phyloP scores from a whole-genome alignment of 2,797 vertebrate species.

The Manis crassicaudata region DNA sequence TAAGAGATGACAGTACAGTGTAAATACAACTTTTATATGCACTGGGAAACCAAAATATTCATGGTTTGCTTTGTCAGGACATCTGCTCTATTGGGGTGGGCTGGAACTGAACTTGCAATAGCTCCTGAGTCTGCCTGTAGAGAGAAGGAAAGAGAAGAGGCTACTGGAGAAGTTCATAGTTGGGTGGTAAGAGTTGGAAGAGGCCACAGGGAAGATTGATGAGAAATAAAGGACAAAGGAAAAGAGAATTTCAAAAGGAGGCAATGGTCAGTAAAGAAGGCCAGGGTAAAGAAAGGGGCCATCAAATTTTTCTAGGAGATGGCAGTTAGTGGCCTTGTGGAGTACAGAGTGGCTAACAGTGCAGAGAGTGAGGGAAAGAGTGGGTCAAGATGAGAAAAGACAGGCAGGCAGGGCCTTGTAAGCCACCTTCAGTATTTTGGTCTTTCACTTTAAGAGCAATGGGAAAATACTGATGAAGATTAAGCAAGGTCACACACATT shows the following conservation, averaged over 20 bases:
- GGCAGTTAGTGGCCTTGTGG: neutral
- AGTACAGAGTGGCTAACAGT: slow-evolving; percentile 2
- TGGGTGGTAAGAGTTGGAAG: neutral
- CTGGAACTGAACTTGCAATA: no score
- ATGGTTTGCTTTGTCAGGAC: no score
- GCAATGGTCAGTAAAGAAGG: neutral
- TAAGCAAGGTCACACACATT: neutral
- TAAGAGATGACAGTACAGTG: no score
- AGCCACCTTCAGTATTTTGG: neutral
- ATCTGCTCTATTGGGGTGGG: no score
- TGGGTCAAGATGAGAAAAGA: neutral
- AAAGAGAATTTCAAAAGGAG: neutral
- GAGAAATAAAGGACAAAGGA: slow-evolving; percentile 10
- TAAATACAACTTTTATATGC: no score
- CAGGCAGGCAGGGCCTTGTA: neutral
- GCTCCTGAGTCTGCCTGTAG: no score
- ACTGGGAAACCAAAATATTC: no score
- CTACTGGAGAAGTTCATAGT: neutral
- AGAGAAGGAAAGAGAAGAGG: neutral
- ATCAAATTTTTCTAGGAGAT: neutral
- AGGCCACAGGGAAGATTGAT: neutral
- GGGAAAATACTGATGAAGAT: neutral
- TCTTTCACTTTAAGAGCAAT: slow-evolving; percentile 51
- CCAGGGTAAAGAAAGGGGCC: neutral
- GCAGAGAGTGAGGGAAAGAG: neutral